Conservation (phyloP, 2,797 vertebrate genomes). For the Lycodopsis pacificus region DNA sequence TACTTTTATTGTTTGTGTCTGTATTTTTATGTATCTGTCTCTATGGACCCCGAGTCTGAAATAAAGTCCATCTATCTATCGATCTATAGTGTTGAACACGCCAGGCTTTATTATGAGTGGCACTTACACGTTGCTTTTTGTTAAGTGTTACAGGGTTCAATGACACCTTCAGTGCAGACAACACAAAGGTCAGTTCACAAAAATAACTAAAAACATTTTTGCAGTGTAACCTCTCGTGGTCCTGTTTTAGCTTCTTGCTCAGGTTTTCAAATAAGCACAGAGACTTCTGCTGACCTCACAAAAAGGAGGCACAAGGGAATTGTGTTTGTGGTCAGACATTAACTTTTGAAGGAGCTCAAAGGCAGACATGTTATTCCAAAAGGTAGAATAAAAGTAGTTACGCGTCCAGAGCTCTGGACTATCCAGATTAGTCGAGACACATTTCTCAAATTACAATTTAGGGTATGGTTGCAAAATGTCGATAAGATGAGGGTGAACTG, state of each 20-base stretch:
- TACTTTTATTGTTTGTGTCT: too few relatives aligned
- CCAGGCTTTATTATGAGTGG: too few relatives aligned
- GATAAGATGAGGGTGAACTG: neutral
- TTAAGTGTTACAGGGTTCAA: conserved; percentile 18
- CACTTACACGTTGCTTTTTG: too few relatives aligned
- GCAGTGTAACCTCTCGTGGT: neutral
- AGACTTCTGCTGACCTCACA: neutral
- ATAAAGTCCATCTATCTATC: too few relatives aligned
- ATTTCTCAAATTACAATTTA: neutral
- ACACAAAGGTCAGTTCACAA: conserved; percentile 10
- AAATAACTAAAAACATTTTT: conserved; percentile 10
- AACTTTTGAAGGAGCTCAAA: neutral
- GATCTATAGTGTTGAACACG: too few relatives aligned
- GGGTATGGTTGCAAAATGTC: neutral
- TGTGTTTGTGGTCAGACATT: neutral
- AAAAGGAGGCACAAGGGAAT: neutral
- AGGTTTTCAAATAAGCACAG: neutral
- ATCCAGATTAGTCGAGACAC: neutral
- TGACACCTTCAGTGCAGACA: neutral
- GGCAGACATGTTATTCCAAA: neutral
- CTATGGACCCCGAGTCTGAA: too few relatives aligned
- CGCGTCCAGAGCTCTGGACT: neutral
- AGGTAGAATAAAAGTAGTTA: neutral
- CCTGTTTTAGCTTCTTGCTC: neutral
- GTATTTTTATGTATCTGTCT: too few relatives aligned